These are phyloP conservation scores for Minunthozetes semirufus DNA, from an alignment of 2,888 invertebrate genomes.

Conservation along the genomic window DNA sequence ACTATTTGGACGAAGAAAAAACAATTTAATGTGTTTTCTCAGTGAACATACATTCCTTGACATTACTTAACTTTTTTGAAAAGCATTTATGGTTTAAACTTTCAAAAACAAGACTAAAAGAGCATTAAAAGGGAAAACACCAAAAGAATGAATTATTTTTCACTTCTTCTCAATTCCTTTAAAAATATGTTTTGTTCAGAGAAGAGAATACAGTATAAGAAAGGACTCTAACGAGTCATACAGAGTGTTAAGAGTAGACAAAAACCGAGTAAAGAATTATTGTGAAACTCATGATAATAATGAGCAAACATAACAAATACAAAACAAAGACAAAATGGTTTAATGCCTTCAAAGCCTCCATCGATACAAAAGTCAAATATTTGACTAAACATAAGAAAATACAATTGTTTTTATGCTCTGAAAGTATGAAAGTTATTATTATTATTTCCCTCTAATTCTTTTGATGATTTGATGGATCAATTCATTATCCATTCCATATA, in stretches of 20 bases:
- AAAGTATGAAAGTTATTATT: background rate
- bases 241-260: background rate
- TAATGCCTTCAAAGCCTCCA: background rate
- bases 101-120: background rate
- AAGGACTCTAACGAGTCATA: background rate
- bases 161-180: background rate
- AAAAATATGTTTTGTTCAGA: background rate
- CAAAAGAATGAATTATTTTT: background rate
- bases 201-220: background rate
- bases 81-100: background rate
- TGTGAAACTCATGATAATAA: background rate
- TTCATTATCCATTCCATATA: too few relatives aligned
- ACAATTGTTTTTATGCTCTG: background rate
- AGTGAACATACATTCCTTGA: slow-evolving; percentile 1
- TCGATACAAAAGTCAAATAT: background rate
- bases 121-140: background rate
- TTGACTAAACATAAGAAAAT: background rate
- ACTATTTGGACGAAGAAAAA: background rate
- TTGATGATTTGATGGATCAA: too few relatives aligned
- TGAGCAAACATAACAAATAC: background rate
- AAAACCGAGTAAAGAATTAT: background rate
- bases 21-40: background rate
- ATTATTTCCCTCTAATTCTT: background rate
- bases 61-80: background rate
- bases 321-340: background rate